phyloP scores from a whole-genome alignment of 2,113 vertebrate genomes.

The Perognathus longimembris region DNA sequence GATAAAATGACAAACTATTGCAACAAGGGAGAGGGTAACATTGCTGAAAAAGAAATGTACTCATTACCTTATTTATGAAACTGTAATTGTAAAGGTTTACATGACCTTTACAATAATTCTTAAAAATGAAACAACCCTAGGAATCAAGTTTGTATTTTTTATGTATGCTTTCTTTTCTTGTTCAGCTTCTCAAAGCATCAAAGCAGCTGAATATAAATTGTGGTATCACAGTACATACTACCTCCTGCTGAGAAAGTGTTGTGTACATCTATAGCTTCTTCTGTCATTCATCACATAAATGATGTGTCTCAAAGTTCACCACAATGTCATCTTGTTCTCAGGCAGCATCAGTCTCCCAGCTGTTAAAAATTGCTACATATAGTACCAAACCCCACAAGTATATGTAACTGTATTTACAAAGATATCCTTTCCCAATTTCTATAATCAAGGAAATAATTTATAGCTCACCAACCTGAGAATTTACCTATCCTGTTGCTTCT shows the following conservation, averaged over 20 bases:
- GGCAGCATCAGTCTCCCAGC: constrained; percentile 33
- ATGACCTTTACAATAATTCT: too few relatives aligned
- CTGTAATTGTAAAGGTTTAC: too few relatives aligned
- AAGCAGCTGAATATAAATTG: not conserved
- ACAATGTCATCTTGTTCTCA: constrained; percentile 4
- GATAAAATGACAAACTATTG: too few relatives aligned
- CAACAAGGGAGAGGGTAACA: too few relatives aligned
- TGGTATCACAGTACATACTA: not conserved
- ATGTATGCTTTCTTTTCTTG: not conserved
- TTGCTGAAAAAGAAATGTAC: too few relatives aligned
- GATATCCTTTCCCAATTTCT: not conserved
- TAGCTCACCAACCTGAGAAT: not conserved
- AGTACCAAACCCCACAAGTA: not conserved
- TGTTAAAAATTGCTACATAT: constrained; percentile 34
- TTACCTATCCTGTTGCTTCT: constrained; percentile 7
- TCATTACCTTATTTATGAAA: too few relatives aligned
- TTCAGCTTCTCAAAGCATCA: not conserved
- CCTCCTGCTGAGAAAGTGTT: not conserved
- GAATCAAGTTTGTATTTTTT: not conserved
- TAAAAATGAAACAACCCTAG: not conserved
- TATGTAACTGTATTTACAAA: not conserved
- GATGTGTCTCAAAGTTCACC: not conserved
- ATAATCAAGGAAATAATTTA: too few relatives aligned
- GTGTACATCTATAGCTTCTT: not conserved
- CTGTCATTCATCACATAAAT: not conserved